Conservation (phyloP, 2,113 vertebrate species). For the Ardeotis arabs region DNA sequence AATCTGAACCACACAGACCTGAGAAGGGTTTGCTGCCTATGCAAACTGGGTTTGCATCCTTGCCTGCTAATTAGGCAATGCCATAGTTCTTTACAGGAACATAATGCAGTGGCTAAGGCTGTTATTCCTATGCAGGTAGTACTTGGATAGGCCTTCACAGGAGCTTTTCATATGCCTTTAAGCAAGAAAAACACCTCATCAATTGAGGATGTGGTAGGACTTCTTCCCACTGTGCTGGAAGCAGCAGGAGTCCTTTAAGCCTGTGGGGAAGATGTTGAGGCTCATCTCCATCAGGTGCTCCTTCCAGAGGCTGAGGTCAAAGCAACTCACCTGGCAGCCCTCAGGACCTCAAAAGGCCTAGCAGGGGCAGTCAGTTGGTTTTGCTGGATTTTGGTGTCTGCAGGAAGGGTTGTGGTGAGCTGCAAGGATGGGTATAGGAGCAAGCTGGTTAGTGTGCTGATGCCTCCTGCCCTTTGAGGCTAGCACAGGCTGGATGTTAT, state of each 20-base stretch:
- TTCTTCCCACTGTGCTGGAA: background rate
- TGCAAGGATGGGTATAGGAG: background rate
- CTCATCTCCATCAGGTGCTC: background rate
- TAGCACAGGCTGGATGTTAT: background rate
- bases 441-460: background rate
- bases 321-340: background rate
- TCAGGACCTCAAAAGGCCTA: background rate
- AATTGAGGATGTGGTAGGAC: background rate
- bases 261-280: background rate
- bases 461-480: background rate
- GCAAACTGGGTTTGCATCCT: background rate
- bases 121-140: background rate
- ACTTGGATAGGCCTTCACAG: background rate
- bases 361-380: fast-evolving
- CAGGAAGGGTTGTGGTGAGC: background rate
- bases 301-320: background rate
- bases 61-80: background rate
- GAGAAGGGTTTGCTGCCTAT: background rate
- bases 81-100: background rate
- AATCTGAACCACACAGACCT: background rate
- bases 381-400: background rate
- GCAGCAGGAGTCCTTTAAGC: background rate
- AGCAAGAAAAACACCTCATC: background rate
- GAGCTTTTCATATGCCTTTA: background rate
- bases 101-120: background rate